Evolutionary conservation across 2,797 vertebrate species (phyloP).

Genomic region (Hydrolagus colliei): DNA sequence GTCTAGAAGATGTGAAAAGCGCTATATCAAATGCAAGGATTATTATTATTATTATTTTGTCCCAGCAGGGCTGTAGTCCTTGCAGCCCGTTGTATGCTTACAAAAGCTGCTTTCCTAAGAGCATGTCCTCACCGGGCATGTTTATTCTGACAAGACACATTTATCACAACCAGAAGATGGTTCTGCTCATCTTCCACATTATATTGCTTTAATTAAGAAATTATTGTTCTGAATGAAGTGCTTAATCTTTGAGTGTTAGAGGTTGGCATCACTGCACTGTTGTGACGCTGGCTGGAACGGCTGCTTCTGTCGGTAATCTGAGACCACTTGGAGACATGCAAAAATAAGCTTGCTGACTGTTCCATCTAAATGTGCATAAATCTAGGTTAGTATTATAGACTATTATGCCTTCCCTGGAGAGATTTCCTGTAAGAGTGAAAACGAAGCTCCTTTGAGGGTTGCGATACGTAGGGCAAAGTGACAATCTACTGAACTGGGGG

Average conservation of each 20-base stretch:
- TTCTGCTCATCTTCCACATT: constrained; percentile 8
- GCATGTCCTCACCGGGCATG: background rate
- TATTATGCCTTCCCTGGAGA: constrained; percentile 31
- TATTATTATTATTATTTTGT: background rate
- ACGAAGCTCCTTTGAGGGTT: background rate
- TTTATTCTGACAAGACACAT: constrained; percentile 14
- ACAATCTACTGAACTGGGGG: constrained; percentile 5
- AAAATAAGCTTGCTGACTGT: constrained; percentile 13
- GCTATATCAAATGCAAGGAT: no score
- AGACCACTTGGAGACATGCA: background rate
- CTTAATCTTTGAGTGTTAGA: background rate
- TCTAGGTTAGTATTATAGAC: constrained; percentile 32
- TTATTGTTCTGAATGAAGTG: constrained; percentile 15
- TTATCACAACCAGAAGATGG: constrained; percentile 9
- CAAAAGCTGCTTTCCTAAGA: background rate
- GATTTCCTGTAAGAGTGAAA: constrained; percentile 37
- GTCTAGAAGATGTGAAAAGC: no score
- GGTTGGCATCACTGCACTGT: background rate
- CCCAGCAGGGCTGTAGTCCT: background rate
- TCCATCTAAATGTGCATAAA: constrained; percentile 17
- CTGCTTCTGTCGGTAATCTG: background rate
- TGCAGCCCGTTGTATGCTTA: background rate
- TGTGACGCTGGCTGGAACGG: background rate
- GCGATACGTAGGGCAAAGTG: constrained; percentile 16
- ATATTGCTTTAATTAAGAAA: background rate